Evolutionary conservation across 2,797 vertebrate species (phyloP).

Genomic region (Masticophis lateralis): DNA sequence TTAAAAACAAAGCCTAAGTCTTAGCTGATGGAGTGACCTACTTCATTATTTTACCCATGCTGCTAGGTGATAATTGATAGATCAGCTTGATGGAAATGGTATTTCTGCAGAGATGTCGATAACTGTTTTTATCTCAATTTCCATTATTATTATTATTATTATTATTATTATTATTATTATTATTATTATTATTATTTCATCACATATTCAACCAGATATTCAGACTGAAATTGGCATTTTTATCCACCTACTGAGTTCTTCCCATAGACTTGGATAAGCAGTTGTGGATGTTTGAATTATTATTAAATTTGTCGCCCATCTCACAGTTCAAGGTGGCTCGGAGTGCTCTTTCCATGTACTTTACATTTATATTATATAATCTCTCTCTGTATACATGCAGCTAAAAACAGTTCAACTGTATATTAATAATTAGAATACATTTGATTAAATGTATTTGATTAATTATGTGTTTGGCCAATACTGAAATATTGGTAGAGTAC

Average conservation of each 20-base stretch:
- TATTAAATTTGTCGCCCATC: not conserved
- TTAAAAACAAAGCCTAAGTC: not conserved
- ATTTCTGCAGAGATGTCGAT: not conserved
- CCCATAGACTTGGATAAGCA: not conserved
- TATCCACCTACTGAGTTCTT: not conserved
- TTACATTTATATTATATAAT: not conserved
- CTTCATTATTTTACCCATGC: not conserved
- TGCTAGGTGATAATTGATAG: not conserved
- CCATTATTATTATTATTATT: not conserved
- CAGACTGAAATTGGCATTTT: not conserved
- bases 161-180: too few species aligned
- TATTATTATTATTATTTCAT: not conserved
- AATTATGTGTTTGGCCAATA: not conserved
- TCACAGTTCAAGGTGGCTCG: not conserved
- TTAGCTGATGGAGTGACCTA: not conserved
- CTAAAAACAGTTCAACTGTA: not conserved
- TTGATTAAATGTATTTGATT: not conserved
- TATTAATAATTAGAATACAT: not conserved
- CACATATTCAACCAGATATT: not conserved
- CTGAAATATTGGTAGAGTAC: not conserved
- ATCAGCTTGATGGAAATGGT: not conserved
- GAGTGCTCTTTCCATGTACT: not conserved
- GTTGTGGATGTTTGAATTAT: not conserved
- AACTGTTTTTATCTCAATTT: not conserved
- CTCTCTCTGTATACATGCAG: not conserved